A percentile compares a stretch with the other conserved stretches of the same genome.
These are phyloP conservation scores for Bombyx huttoni DNA, from an alignment of 2,888 invertebrate genomes.

Conservation along the genomic window DNA sequence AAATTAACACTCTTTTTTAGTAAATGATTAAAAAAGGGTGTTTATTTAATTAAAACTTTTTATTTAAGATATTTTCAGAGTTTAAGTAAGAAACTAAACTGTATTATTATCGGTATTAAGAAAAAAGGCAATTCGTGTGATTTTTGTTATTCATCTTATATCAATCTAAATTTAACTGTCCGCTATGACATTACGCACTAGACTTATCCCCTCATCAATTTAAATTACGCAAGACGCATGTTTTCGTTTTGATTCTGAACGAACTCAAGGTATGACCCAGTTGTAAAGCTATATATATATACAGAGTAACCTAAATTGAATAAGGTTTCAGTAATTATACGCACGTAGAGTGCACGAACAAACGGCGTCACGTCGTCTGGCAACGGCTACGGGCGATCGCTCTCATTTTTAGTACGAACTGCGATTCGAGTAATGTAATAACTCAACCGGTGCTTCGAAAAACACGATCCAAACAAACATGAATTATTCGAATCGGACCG, in stretches of 20 bases:
- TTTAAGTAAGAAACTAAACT: too few relatives aligned
- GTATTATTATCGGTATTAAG: too few relatives aligned
- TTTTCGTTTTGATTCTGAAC: background rate
- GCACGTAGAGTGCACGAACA: background rate
- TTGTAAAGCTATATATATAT: background rate
- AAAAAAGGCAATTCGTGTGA: too few relatives aligned
- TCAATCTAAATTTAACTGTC: too few relatives aligned
- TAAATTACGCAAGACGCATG: background rate
- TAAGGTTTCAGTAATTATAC: background rate
- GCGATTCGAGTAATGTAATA: background rate
- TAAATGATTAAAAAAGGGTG: too few relatives aligned
- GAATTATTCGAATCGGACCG: background rate
- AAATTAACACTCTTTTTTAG: too few relatives aligned
- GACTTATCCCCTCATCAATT: background rate
- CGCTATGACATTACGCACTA: too few relatives aligned
- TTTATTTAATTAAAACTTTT: too few relatives aligned
- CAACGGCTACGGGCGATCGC: background rate
- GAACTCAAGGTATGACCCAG: background rate
- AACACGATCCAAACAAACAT: constrained; percentile 1
- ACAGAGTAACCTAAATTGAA: background rate
- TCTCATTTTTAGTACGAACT: background rate
- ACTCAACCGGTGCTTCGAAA: background rate
- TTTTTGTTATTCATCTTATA: too few relatives aligned
- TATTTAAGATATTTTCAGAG: too few relatives aligned
- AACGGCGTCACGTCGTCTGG: constrained; percentile 7